Base-by-base conservation (phyloP, 1,140 invertebrate species). In the Asbolus verrucosus region DNA sequence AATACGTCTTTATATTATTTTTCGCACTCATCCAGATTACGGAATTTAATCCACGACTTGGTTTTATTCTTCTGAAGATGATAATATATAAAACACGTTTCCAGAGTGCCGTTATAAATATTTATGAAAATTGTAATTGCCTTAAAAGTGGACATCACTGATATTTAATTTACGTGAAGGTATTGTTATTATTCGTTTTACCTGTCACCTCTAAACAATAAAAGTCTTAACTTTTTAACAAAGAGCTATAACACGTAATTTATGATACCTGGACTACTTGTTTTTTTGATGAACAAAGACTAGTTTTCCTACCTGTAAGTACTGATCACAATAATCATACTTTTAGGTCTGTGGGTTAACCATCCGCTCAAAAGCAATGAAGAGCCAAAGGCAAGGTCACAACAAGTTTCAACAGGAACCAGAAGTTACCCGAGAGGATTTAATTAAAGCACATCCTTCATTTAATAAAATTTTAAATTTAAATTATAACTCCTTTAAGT, bases 321-420 rank as follows among this genome's bases (percentile, higher is more conserved):
- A 36, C n/a, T 36, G 33, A 11, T 36, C 33, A 11, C 33, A 8
- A 36, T 46, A 46, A 21, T 46, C 9, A 46, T 11, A 18, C 41
- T 46, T 46, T 54, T 27, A 21, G 46, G 46, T 54, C 21, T 24
- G 3, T 54, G 46, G 46, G 46, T 54, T 54, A 54, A 54, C 27
- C 19, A 54, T 27, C 19, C n/a, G 46, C 11, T 36, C 6, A 36
- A 27, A n/a, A 54, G 46, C 46, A 24, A 31, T 27, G 46, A 54
- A 46, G 18, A 54, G 46, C 46, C 46, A 54, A 24, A 54, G 46
- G 46, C 46, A 54, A 54, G 46, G 46, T 54, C 46, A 54, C 46
- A n/a, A 21, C 46, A 24, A 14, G 46, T 54, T 54, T 54, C 13
- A 54, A 54, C 46, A 54, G 46, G 46, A 54, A 54, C 21, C 21